Base-by-base conservation (phyloP, 2,113 vertebrate species). In the Daphoenositta chrysoptera region DNA sequence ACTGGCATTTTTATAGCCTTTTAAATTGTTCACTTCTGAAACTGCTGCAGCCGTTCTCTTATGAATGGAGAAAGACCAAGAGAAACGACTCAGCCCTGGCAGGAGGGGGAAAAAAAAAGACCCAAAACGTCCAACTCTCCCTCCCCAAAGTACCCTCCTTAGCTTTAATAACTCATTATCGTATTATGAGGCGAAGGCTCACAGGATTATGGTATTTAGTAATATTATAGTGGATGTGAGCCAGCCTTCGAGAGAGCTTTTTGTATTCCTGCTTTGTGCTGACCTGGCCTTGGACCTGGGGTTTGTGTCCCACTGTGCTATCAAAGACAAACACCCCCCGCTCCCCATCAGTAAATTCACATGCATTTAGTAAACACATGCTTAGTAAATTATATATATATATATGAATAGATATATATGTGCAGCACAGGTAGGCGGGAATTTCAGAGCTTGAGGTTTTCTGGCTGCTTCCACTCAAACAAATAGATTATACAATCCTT, bases 91-190 rank as follows among this genome's bases (percentile, higher is more conserved):
- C 50, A 83, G 64, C 80, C 51, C 54, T 5, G 21, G 61, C 48
- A 70, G 35, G 24, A 65, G 51, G 28, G 7, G 35, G 16, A 53
- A 17, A 18, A 7, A 5, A 22, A 47, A 42, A 44, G 16, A 16
- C 48, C 35, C 39, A 27, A 88, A 69, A 27, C 47, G 57, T 69
- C 53, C 42, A 39, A 44, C 14, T 42, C 39, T 69, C 58, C 86
- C 86, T 78, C 40, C 91, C 60, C 28, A 11, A 56, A 79, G 53
- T 27, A 7, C 54, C 56, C 50, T 88, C 61, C 53, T 93, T 85
- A 69, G 91, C 89, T 96, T 85, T 94, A 96, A 95, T 76, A 91
- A 85, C 90, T 93, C 87, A 91, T 96, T 96, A 93, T 89, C 16
- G 17, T 30, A 94, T 93, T 93, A 96, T 3, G 8, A 94, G 88